These are phyloP conservation scores for Lasioglossum pauxillum DNA, from an alignment of 2,888 invertebrate genomes.

Conservation along the genomic window DNA sequence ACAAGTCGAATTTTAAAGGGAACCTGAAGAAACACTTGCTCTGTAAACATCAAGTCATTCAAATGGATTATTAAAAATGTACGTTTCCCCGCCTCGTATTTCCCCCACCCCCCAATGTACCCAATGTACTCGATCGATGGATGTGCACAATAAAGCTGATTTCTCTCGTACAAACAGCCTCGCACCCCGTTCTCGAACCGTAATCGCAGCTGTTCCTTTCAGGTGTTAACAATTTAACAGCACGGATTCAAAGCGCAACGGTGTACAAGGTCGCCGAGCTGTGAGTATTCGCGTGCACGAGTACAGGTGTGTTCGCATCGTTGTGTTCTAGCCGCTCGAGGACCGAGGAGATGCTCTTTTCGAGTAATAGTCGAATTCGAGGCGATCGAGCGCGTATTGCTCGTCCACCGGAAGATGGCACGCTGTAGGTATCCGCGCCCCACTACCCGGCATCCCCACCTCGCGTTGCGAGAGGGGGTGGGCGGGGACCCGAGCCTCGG, in stretches of 20 bases:
- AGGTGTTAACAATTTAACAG: neutral
- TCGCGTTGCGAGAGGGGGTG: too few species aligned
- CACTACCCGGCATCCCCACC: too few species aligned
- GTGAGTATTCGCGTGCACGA: constrained; percentile 65
- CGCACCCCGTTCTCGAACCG: neutral
- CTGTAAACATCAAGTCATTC: constrained; percentile 37
- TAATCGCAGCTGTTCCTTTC: neutral
- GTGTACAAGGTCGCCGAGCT: neutral
- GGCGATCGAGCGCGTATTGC: neutral
- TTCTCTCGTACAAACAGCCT: neutral
- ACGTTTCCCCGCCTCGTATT: neutral
- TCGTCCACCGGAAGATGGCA: too few species aligned
- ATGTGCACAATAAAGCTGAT: constrained; percentile 37
- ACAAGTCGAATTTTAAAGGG: constrained; percentile 79
- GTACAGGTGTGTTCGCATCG: constrained; percentile 55
- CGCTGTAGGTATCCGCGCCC: too few species aligned
- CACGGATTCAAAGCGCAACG: neutral
- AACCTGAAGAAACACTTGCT: constrained; percentile 78
- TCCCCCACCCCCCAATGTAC: too few species aligned
- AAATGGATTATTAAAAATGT: constrained; percentile 11
- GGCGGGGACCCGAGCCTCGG: too few species aligned
- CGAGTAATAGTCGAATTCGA: constrained; percentile 35
- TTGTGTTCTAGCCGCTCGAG: constrained; percentile 43
- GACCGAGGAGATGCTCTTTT: constrained; percentile 45
- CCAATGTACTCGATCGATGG: neutral